Evolutionary conservation across 2,888 invertebrate genomes (phyloP).

Genomic region (Meghimatium bilineatum): DNA sequence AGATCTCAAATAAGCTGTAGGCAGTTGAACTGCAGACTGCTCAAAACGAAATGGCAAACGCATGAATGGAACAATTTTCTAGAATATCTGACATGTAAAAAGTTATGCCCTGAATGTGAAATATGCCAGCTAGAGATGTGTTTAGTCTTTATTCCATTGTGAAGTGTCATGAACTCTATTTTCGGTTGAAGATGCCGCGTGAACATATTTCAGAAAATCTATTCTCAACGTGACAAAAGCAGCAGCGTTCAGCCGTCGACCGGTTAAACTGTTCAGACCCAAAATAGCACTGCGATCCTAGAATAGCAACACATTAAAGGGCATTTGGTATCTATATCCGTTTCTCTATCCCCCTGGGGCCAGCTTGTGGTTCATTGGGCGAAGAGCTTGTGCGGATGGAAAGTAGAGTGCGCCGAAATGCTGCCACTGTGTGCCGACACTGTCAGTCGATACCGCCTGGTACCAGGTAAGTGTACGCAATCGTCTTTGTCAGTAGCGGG

Average conservation of each 20-base stretch:
- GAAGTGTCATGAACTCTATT: neutral
- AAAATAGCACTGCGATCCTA: neutral
- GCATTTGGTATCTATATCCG: conserved; percentile 1
- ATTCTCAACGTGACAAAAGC: neutral
- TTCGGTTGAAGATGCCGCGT: neutral
- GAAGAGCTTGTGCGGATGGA: neutral
- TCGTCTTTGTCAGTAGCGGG: too few relatives aligned
- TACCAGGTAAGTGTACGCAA: too few relatives aligned
- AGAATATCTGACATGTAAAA: too few relatives aligned
- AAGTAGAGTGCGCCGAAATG: neutral
- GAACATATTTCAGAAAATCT: neutral
- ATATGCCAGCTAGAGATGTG: too few relatives aligned
- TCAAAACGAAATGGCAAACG: too few relatives aligned
- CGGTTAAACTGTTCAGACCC: neutral
- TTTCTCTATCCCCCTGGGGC: neutral
- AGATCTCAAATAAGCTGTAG: too few relatives aligned
- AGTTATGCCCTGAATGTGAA: too few relatives aligned
- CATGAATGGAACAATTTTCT: too few relatives aligned
- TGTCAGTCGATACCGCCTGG: neutral
- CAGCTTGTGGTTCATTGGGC: neutral
- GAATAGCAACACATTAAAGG: conserved; percentile 25
- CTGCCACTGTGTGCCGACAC: neutral
- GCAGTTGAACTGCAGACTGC: too few relatives aligned
- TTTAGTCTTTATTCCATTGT: too few relatives aligned
- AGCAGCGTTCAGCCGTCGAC: neutral